These are phyloP conservation scores for Scaptomyza hsui DNA, from an alignment of 1,140 invertebrate genomes.

Conservation along the genomic window DNA sequence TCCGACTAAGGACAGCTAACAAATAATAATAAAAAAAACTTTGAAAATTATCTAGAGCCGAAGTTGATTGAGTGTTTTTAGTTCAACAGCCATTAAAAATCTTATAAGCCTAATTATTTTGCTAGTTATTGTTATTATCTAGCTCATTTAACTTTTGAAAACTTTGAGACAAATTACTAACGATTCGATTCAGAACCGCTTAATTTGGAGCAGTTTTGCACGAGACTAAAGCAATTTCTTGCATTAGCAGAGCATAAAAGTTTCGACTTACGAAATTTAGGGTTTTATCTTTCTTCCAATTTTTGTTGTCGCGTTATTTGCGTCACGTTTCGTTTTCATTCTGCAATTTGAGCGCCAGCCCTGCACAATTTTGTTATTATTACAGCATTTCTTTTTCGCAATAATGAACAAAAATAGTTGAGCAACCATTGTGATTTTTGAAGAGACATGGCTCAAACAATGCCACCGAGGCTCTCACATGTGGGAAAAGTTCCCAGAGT, in stretches of 20 bases:
- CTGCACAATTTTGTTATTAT: conserved; percentile 72
- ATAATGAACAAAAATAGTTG: conserved; percentile 46
- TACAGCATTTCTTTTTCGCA: conserved; percentile 75
- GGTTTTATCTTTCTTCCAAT: neutral
- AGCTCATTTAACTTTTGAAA: no score
- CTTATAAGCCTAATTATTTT: no score
- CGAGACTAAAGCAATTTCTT: neutral
- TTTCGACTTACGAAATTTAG: neutral
- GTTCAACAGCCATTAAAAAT: no score
- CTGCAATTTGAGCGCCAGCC: conserved; percentile 48
- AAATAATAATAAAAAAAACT: no score
- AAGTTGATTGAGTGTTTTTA: no score
- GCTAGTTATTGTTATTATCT: no score
- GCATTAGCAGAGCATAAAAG: conserved; percentile 2
- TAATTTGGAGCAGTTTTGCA: no score
- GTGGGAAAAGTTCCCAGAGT: conserved; percentile 30
- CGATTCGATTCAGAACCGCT: no score
- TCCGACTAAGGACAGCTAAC: no score
- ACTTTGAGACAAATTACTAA: no score
- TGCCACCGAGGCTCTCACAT: conserved; percentile 24
- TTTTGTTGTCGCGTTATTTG: conserved; percentile 54
- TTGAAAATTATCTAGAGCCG: no score
- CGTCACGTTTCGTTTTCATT: conserved; percentile 80
- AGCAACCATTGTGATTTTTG: conserved; percentile 68
- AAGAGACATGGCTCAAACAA: conserved; percentile 42